Evolutionary conservation across 2,888 invertebrate genomes (phyloP).

Genomic region (Alloplasta piceator): DNA sequence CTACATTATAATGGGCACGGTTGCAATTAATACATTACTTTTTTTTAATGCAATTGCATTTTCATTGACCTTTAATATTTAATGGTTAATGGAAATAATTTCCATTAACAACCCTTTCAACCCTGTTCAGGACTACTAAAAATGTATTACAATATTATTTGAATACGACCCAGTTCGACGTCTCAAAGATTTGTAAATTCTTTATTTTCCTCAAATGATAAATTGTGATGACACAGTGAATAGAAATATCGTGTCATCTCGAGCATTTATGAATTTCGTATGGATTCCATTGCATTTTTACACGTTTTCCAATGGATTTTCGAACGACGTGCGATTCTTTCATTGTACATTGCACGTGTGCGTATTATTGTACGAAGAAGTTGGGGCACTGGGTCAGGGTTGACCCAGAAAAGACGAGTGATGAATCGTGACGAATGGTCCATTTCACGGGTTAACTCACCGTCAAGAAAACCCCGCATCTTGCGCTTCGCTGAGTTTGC

Average conservation of each 20-base stretch:
- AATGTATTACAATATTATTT: too few relatives aligned
- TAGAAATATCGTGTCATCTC: slow-evolving; percentile 22
- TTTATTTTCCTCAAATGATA: neutral
- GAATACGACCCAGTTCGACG: too few relatives aligned
- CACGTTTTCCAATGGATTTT: slow-evolving; percentile 9
- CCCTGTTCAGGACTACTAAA: too few relatives aligned
- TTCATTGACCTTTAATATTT: too few relatives aligned
- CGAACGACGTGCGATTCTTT: slow-evolving; percentile 10
- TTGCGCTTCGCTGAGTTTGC: slow-evolving; percentile 1
- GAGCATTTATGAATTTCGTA: neutral
- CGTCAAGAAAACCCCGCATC: slow-evolving; percentile 2
- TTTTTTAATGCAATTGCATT: too few relatives aligned
- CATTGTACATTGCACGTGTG: neutral
- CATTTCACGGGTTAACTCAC: slow-evolving; percentile 34
- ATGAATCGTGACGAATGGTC: slow-evolving; percentile 51
- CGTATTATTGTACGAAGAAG: slow-evolving; percentile 1
- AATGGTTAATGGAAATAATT: too few relatives aligned
- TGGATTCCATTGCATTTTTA: too few relatives aligned
- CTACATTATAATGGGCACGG: too few relatives aligned
- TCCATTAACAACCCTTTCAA: too few relatives aligned
- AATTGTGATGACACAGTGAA: neutral
- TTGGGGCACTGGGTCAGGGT: slow-evolving; percentile 47
- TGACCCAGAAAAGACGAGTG: slow-evolving; percentile 35
- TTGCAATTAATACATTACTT: too few relatives aligned
- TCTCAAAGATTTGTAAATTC: too few relatives aligned